These are phyloP conservation scores for Tiliacea aurago DNA, from an alignment of 2,888 invertebrate genomes.

Conservation along the genomic window DNA sequence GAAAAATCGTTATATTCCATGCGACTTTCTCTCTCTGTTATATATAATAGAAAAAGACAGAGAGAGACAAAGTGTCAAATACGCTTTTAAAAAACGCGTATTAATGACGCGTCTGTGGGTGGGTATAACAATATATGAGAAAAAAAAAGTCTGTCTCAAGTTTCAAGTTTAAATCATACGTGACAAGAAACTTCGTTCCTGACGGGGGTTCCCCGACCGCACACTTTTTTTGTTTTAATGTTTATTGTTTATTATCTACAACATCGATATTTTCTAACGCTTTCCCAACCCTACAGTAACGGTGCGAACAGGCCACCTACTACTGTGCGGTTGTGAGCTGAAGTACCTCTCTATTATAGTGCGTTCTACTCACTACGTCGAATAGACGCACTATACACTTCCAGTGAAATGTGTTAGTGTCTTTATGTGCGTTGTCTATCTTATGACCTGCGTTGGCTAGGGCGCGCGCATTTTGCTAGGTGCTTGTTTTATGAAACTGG, in stretches of 20 bases:
- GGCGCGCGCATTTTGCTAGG: not conserved
- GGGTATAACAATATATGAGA: too few relatives aligned
- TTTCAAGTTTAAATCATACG: too few relatives aligned
- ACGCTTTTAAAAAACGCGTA: too few relatives aligned
- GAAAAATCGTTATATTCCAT: too few relatives aligned
- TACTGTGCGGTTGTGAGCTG: slow-evolving; percentile 50
- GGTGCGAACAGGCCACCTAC: slow-evolving; percentile 52
- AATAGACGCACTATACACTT: slow-evolving; percentile 25
- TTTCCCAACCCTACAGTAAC: slow-evolving; percentile 45
- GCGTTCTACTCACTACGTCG: slow-evolving; percentile 31
- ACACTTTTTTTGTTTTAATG: too few relatives aligned
- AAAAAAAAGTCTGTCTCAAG: too few relatives aligned
- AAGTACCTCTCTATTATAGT: slow-evolving; percentile 46
- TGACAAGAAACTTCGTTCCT: too few relatives aligned
- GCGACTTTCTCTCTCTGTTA: too few relatives aligned
- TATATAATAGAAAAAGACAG: too few relatives aligned
- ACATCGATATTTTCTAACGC: slow-evolving; percentile 1
- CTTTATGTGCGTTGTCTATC: slow-evolving; percentile 14
- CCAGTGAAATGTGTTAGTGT: slow-evolving; percentile 8
- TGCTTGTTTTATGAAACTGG: not conserved
- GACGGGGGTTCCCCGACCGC: too few relatives aligned
- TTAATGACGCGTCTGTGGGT: too few relatives aligned
- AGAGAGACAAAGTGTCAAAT: too few relatives aligned
- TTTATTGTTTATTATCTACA: not conserved
- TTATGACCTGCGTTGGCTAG: slow-evolving; percentile 5